Evolutionary conservation across 2,888 invertebrate species (phyloP), one percentile per base, ranked within the genome.

Genomic region (Xestobium rufovillosum): DNA sequence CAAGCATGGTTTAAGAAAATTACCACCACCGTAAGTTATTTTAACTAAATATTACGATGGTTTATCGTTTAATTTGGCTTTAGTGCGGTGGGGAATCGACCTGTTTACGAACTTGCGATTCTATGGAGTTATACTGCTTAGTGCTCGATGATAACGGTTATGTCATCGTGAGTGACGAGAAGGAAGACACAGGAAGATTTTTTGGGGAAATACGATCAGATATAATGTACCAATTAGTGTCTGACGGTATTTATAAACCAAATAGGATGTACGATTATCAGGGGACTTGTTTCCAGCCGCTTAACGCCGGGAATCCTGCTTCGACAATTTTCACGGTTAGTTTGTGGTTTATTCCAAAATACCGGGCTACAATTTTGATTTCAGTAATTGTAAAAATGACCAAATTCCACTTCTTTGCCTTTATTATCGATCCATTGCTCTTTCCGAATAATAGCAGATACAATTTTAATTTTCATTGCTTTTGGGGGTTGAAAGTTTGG

Each of bases 141-240:
- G 69, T 94, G 35, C 68, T 94, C 16, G 94, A 94, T 61, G 88
- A 87, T 61, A 88, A 89, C 57, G 94, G 90, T 3, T 94, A 84
- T 68, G 75, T 94, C 12, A 68, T 88, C 1, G 80, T 83, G 14
- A 83, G 87, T 9, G 70, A 66, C 25, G 75, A 79, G 34, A 62
- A 71, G 1, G 69, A 65, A 14, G 53, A 59, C 28, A 85, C 86
- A 1, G 94, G 94, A 2, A 75, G 75, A 55, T 94, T 95, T 64
- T 90, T 94, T 57, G 95, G 94, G 1, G 84, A 83, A 60, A 75
- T 91, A 29, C 51, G 65, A 10, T 54, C 61, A 1, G 79, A 81
- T 26, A 76, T 91, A 13, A 88, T 92, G 86, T 69, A 72, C 39
- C 75, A 73, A 50, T 65, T 88, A 34, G 73, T 91, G 0, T 76